A percentile compares a stretch with the other conserved stretches of the same genome.
phyloP scores from a whole-genome alignment of 2,888 invertebrate genomes.

The Eucera pruinosa region DNA sequence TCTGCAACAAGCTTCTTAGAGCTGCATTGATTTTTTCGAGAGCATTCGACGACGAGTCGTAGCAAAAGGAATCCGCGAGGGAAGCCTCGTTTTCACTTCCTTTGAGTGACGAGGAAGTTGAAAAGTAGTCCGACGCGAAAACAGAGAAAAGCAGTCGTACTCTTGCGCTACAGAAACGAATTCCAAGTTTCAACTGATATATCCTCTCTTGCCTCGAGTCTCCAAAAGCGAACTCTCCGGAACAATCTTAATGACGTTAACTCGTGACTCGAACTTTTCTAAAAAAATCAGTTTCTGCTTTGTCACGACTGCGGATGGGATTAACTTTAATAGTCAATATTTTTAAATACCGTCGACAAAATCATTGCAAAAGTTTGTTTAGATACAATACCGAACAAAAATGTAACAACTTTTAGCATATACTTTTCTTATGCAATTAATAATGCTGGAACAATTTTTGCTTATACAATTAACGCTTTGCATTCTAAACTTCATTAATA shows the following conservation, averaged over 20 bases:
- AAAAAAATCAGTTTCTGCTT: background rate
- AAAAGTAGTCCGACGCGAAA: constrained; percentile 14
- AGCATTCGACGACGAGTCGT: background rate
- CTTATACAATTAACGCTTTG: too few species aligned
- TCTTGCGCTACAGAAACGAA: background rate
- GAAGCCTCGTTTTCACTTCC: constrained; percentile 20
- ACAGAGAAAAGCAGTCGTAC: background rate
- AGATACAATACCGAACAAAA: too few species aligned
- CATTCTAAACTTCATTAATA: too few species aligned
- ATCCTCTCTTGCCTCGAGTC: background rate
- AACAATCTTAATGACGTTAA: background rate
- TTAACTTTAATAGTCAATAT: too few species aligned
- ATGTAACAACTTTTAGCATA: too few species aligned
- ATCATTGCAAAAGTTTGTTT: too few species aligned
- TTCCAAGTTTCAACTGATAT: background rate
- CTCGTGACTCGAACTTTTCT: background rate
- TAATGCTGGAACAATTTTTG: too few species aligned
- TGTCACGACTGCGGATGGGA: too few species aligned
- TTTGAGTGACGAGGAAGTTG: constrained; percentile 13
- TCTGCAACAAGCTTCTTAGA: background rate
- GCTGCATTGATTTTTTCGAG: constrained; percentile 39
- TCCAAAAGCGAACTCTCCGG: too few species aligned
- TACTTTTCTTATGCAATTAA: too few species aligned
- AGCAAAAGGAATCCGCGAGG: constrained; percentile 22
- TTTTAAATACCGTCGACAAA: too few species aligned